These are phyloP conservation scores for Troilus luridus DNA, from an alignment of 2,888 invertebrate species.

Conservation along the genomic window DNA sequence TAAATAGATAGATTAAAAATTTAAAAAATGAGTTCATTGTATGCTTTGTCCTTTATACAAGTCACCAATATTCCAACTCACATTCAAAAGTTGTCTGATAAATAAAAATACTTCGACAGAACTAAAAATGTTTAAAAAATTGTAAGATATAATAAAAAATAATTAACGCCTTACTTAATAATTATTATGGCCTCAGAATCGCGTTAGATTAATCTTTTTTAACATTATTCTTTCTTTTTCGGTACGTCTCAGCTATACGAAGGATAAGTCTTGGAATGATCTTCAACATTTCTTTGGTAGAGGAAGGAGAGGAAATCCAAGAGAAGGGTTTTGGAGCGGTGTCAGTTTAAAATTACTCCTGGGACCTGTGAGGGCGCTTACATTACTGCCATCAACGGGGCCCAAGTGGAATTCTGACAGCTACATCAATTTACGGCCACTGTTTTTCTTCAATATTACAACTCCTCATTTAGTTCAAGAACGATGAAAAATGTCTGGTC, in stretches of 20 bases:
- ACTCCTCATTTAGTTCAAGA: background rate
- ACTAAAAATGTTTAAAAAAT: too few species aligned
- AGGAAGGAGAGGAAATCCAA: background rate
- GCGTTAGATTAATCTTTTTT: too few species aligned
- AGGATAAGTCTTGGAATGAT: background rate
- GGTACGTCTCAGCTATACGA: background rate
- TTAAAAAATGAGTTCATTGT: too few species aligned
- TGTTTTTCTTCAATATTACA: constrained; percentile 16
- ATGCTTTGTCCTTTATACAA: too few species aligned
- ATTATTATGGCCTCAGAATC: too few species aligned
- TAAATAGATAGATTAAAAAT: too few species aligned
- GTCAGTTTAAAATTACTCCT: background rate
- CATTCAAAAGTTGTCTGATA: too few species aligned
- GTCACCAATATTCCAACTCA: too few species aligned
- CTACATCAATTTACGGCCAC: background rate
- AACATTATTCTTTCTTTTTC: background rate
- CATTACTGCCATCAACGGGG: background rate
- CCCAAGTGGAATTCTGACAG: background rate
- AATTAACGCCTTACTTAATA: too few species aligned
- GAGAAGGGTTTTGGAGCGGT: background rate
- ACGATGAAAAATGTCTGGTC: background rate
- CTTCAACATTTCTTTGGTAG: background rate
- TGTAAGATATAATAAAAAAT: too few species aligned
- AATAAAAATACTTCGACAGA: too few species aligned
- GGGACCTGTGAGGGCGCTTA: background rate